A percentile compares a stretch with the other conserved stretches of the same genome.
phyloP scores from a whole-genome alignment of 2,888 invertebrate genomes.

The Lobophora halterata region DNA sequence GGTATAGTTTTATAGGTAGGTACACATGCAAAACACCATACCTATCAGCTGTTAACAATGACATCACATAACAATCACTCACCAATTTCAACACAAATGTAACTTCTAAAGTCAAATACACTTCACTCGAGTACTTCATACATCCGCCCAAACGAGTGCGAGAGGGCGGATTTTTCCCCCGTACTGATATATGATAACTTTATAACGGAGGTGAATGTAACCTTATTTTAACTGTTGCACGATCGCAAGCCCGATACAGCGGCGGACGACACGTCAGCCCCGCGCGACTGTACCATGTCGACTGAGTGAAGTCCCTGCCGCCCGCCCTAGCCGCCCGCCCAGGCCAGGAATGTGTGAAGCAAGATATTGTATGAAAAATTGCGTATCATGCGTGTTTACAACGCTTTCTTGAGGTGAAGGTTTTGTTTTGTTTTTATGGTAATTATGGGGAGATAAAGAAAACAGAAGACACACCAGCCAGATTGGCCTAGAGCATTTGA shows the following conservation, averaged over 20 bases:
- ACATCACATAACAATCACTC: constrained; percentile 22
- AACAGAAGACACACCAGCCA: no score
- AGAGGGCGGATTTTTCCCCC: neutral
- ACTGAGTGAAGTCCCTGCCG: constrained; percentile 59
- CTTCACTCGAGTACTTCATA: constrained; percentile 14
- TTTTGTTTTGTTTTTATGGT: neutral
- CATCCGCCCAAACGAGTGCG: neutral
- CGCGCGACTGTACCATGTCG: constrained; percentile 50
- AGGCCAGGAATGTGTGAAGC: constrained; percentile 43
- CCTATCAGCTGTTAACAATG: constrained; percentile 27
- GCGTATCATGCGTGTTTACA: constrained; percentile 5
- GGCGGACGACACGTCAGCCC: constrained; percentile 46
- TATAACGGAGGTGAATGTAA: constrained; percentile 4
- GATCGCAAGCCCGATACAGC: constrained; percentile 26
- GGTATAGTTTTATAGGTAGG: no score
- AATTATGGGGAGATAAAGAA: no score
- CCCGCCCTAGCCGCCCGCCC: constrained; percentile 71
- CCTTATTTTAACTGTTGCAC: constrained; percentile 30
- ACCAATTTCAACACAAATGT: constrained; percentile 21
- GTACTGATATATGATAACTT: no score
- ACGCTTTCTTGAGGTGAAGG: neutral
- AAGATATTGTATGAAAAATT: constrained; percentile 16
- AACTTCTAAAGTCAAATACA: constrained; percentile 2
- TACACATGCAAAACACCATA: constrained; percentile 7
- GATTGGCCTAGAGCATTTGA: no score